Base-by-base conservation (phyloP, 2,113 vertebrate species). In the Toxostoma redivivum region DNA sequence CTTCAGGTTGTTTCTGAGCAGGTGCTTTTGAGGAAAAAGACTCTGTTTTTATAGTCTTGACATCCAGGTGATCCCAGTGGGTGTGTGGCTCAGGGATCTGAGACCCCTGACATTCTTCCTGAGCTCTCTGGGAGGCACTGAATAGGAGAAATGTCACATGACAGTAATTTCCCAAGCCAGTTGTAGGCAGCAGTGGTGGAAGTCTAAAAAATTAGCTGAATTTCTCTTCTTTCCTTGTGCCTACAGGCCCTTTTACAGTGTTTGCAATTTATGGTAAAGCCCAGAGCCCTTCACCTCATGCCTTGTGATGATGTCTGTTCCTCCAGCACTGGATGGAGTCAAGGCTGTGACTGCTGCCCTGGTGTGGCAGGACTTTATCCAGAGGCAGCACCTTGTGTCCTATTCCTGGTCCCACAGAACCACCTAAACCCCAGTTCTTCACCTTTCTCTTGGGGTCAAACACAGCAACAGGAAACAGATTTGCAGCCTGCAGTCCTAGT, bases 231-330 rank as follows among this genome's bases (percentile, higher is more conserved):
- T 48, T 62, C 51, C 44, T 74, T 54, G 3, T 6, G 31, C 64
- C 73, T 38, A 5, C n/a, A 71, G 89, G 70, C 54, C 51, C 30
- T 76, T 74, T 88, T 23, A 28, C 38, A 58, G 42, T 8, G 38
- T 80, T 62, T 54, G 44, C 35, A 62, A 14, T 54, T 66, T 38
- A 12, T 21, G 57, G 51, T 0, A 5, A 78, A 74, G 81, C 57
- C 42, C 44, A 28, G 71, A 86, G 40, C n/a, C 12, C 18, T 73
- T 74, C 58, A 40, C 65, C 78, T 70, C 37, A 5, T 69, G 72
- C 58, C 76, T 69, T 0, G 1, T 25, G 70, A 40, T 25, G 81
- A 27, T 0, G 7, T 22, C 30, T 54, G 7, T 8, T 74, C 27
- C 40, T 14, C 30, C 7, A 22, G 58, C 23, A 12, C 61, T 11